These are phyloP conservation scores for Lanius ludovicianus DNA, from an alignment of 2,113 vertebrate genomes.

Conservation along the genomic window DNA sequence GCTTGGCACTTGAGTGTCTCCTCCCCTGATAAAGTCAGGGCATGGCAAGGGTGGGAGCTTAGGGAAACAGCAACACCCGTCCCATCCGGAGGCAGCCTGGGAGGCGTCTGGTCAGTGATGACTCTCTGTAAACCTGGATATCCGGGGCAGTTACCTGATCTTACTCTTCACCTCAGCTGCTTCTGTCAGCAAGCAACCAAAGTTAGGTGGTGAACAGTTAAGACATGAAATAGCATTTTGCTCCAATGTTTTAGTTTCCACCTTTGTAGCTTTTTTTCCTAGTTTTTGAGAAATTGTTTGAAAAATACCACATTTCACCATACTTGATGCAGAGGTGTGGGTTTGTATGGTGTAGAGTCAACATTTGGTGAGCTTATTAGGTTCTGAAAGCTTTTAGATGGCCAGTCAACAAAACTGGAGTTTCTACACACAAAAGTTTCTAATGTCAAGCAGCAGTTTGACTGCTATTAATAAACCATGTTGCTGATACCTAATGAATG, in stretches of 20 bases:
- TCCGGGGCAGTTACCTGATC: not conserved
- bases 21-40: not conserved
- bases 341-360: not conserved
- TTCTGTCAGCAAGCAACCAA: not conserved
- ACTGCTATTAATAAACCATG: not conserved
- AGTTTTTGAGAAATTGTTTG: not conserved
- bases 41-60: not conserved
- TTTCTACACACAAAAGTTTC: not conserved
- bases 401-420: not conserved
- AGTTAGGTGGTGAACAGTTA: not conserved
- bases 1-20: not conserved
- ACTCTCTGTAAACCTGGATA: not conserved
- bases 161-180: not conserved
- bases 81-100: fast-evolving
- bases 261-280: fast-evolving
- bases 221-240: not conserved
- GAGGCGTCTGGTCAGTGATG: not conserved
- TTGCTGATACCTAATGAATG: not conserved
- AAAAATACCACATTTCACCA: not conserved
- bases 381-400: not conserved
- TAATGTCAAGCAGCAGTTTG: not conserved
- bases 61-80: not conserved
- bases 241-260: not conserved
- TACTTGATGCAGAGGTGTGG: not conserved
- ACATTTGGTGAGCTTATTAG: not conserved